Base-by-base conservation (phyloP, 2,113 vertebrate genomes). In the Hemicordylus capensis region DNA sequence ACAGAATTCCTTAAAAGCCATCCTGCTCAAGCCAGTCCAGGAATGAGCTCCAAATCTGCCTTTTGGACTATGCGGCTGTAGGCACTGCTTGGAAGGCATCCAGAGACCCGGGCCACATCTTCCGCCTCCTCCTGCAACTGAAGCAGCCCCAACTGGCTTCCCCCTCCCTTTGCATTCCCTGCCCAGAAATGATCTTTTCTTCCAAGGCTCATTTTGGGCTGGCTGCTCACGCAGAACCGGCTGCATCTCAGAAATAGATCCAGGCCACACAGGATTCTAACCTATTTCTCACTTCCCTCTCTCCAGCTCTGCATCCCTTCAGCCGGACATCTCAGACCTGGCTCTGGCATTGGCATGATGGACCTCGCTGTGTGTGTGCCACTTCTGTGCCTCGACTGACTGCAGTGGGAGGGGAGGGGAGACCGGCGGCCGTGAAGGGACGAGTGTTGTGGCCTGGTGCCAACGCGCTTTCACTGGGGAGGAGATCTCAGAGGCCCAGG, bases 401-500 rank as follows among this genome's bases (percentile, higher is more conserved):
- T 24, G 48, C 22, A 11, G 4, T n/a, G 79, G 11, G 34, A 48
- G 74, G 19, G 19, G 34, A 19, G 51, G n/a, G 51, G 51, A 4
- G 8, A 2, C 31, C n/a, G 3, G 28, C 46, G n/a, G n/a, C n/a
- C 48, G 48, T 51, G 48, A 11, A 11, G 11, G 11, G 48, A 7
- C 48, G 48, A 7, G 48, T n/a, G 48, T 48, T 85, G 83, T 80
- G 85, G 83, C 86, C 86, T 80, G 83, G 78, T 59, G 26, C 26
- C 3, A 24, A 54, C 80, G 39, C 85, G 61, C 22, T 4, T 51
- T 12, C 48, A 51, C 48, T 51, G 48, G 48, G 48, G 48, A 48
- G n/a, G 85, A 81, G 86, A 84, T 88, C 86, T 87, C 91, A 90
- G 83, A 83, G 85, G 87, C 87, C 91, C 15, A 1, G 22, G 14